These are phyloP conservation scores for Euura saliciscinereae DNA, from an alignment of 1,140 invertebrate species.

Conservation along the genomic window DNA sequence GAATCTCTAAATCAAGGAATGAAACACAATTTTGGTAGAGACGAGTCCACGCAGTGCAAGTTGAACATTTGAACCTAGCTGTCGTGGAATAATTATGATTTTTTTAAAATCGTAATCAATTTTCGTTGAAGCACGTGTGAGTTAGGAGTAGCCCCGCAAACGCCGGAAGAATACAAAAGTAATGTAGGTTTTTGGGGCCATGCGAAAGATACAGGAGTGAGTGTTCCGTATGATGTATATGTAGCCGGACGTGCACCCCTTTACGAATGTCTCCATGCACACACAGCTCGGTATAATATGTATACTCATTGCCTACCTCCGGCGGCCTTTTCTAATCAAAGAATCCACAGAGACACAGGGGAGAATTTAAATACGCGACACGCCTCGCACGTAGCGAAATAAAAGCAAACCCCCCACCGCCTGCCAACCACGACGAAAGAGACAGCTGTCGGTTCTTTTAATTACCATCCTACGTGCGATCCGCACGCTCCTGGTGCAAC, in stretches of 20 bases:
- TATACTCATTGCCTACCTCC: not conserved
- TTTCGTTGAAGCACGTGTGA: not conserved
- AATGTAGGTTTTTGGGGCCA: not conserved
- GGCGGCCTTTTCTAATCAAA: slow-evolving; percentile 54
- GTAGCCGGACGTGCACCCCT: not conserved
- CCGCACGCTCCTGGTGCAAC: slow-evolving; percentile 17
- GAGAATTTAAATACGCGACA: slow-evolving; percentile 57
- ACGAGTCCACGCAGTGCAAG: no score
- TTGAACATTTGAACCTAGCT: no score
- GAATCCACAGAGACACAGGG: slow-evolving; percentile 46
- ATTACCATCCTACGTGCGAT: slow-evolving; percentile 55
- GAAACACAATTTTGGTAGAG: no score
- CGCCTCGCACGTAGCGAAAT: slow-evolving; percentile 53
- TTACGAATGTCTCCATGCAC: not conserved
- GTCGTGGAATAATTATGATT: no score
- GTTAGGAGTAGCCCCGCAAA: not conserved
- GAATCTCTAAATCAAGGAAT: no score
- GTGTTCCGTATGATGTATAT: not conserved
- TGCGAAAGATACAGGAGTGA: not conserved
- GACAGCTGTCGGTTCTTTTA: slow-evolving; percentile 61
- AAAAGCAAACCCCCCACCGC: slow-evolving; percentile 36
- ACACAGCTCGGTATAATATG: not conserved
- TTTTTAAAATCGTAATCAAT: no score
- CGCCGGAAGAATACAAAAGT: slow-evolving; percentile 6
- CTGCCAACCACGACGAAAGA: slow-evolving; percentile 42